A percentile compares a stretch with the other conserved stretches of the same genome.
Evolutionary conservation across 1,140 invertebrate species (phyloP).

Genomic region (Ceratitis capitata): DNA sequence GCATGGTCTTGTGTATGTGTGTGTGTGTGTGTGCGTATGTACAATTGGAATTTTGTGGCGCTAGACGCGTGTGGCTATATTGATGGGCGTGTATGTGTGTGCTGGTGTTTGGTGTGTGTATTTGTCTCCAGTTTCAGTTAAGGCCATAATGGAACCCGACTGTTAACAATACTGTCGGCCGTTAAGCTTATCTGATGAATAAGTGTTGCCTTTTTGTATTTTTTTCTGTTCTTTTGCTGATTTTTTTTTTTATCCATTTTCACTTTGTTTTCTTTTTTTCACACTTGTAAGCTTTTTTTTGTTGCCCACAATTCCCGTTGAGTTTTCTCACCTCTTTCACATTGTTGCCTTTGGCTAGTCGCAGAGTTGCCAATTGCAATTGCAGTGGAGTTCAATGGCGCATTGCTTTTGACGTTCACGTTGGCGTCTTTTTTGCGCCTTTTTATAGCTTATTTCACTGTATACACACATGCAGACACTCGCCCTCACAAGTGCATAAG

Average conservation of each 20-base stretch:
- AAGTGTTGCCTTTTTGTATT: background rate
- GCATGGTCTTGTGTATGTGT: background rate
- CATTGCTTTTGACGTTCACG: slow-evolving; percentile 14
- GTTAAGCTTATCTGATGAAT: slow-evolving; percentile 43
- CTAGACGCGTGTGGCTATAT: background rate
- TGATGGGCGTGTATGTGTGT: background rate
- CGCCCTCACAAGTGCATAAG: background rate
- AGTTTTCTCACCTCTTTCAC: slow-evolving; percentile 6
- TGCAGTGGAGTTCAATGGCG: slow-evolving; percentile 19
- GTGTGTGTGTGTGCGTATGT: background rate
- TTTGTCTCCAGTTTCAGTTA: background rate
- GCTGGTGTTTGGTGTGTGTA: background rate
- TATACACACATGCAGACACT: background rate
- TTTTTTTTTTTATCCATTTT: too few relatives aligned
- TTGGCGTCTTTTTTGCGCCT: background rate
- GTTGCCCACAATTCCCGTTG: background rate
- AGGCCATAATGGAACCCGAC: slow-evolving; percentile 34
- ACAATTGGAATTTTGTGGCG: background rate
- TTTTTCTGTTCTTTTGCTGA: background rate
- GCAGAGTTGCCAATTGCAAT: slow-evolving; percentile 19
- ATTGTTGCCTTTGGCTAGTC: background rate
- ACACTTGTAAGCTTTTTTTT: background rate
- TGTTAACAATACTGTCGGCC: slow-evolving; percentile 39
- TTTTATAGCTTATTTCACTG: background rate
- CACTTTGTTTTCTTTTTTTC: background rate